A percentile compares a stretch with the other conserved stretches of the same genome.
Evolutionary conservation across 2,797 vertebrate species (phyloP).

Genomic region (Paedocypris micromegethes): DNA sequence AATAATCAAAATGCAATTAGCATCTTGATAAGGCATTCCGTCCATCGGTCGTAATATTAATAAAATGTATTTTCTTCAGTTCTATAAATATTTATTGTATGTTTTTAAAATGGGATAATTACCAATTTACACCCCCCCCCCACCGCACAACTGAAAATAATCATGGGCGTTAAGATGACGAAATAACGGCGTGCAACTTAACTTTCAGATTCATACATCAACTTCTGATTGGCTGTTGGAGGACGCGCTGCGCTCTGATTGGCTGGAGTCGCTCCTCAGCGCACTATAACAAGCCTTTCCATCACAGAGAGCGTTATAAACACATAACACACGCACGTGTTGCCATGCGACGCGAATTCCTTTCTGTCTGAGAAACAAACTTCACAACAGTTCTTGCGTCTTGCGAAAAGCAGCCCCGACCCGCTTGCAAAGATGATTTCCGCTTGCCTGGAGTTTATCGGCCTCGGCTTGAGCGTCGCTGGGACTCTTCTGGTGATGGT

Average conservation of each 20-base stretch:
- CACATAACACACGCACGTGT: slow-evolving; percentile 1
- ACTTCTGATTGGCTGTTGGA: slow-evolving; percentile 35
- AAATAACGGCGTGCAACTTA: no score
- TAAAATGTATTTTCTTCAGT: no score
- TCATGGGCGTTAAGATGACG: no score
- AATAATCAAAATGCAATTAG: no score
- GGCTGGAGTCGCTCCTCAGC: slow-evolving; percentile 41
- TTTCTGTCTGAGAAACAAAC: not conserved
- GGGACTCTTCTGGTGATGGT: slow-evolving; percentile 86
- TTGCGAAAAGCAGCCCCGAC: not conserved
- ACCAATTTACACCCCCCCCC: no score
- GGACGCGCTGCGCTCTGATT: slow-evolving; percentile 38
- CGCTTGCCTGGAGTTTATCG: slow-evolving; percentile 77
- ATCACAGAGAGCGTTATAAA: not conserved
- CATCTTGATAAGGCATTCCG: no score
- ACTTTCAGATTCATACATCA: slow-evolving; percentile 24
- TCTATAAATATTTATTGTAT: no score
- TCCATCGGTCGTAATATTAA: no score
- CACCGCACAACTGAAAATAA: no score
- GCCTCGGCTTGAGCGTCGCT: slow-evolving; percentile 71
- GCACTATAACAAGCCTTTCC: slow-evolving; percentile 22
- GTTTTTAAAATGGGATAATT: no score
- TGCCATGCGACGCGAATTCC: not conserved
- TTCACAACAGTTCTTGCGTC: not conserved
- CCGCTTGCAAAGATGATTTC: slow-evolving; percentile 62